Percentiles rank a stretch among this genome's conserved stretches.
Evolutionary conservation across 2,888 invertebrate genomes (phyloP).

Genomic region (Andrena bicolor): DNA sequence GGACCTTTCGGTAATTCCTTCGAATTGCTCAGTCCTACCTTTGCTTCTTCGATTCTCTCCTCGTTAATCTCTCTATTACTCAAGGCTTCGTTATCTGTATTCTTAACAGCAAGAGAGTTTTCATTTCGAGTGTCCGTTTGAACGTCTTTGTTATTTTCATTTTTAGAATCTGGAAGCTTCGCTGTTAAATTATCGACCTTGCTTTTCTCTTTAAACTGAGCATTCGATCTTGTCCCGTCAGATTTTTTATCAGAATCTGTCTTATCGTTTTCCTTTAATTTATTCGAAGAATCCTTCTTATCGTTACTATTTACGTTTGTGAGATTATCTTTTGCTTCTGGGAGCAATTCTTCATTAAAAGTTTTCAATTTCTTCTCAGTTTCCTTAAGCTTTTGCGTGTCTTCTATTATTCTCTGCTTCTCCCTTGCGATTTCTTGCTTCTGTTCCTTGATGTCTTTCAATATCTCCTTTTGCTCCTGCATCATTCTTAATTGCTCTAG

Average conservation of each 20-base stretch:
- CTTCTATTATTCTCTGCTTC: conserved; percentile 56
- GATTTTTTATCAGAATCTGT: conserved; percentile 6
- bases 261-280: conserved; percentile 52
- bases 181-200: conserved; percentile 30
- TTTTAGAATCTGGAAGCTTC: not conserved
- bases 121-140: conserved; percentile 5
- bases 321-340: conserved; percentile 65
- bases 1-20: conserved; percentile 65
- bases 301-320: not conserved
- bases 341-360: conserved; percentile 16
- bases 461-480: conserved; percentile 89
- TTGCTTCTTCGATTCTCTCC: conserved; percentile 21
- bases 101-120: conserved; percentile 2
- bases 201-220: not conserved
- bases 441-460: conserved; percentile 87
- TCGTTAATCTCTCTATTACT: conserved; percentile 16
- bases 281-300: conserved; percentile 52
- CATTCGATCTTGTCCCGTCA: conserved; percentile 6
- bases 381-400: conserved; percentile 49
- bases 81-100: not conserved
- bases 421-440: conserved; percentile 85
- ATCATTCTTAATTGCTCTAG: conserved; percentile 89
- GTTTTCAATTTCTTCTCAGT: conserved; percentile 24
- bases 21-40: conserved; percentile 28
- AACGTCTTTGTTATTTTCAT: not conserved